These are phyloP conservation scores for Hyalella azteca DNA, from an alignment of 2,888 invertebrate genomes.

Conservation along the genomic window DNA sequence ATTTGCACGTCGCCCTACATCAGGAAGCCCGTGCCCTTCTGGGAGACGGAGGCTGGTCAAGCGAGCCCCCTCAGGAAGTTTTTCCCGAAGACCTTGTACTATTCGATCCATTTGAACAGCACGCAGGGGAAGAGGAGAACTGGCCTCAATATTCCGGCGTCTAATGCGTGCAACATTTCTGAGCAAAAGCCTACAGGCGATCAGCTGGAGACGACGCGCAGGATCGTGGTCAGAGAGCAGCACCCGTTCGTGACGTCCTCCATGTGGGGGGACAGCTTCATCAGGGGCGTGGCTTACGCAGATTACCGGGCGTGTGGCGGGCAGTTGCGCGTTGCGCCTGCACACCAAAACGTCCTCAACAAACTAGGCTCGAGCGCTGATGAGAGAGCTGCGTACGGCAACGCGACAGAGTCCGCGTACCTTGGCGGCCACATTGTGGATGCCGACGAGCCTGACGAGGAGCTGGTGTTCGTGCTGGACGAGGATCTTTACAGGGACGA, in stretches of 20 bases:
- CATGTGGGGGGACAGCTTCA: slow-evolving; percentile 70
- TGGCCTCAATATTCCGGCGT: background rate
- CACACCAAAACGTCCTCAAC: background rate
- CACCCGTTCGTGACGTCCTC: background rate
- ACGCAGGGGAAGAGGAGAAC: background rate
- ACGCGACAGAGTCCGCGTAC: background rate
- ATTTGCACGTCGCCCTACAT: slow-evolving; percentile 87
- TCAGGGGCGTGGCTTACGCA: slow-evolving; percentile 75
- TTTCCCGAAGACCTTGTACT: slow-evolving; percentile 76
- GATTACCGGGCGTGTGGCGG: slow-evolving; percentile 88
- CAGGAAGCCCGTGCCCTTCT: slow-evolving; percentile 81
- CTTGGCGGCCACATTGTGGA: background rate
- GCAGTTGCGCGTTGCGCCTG: slow-evolving; percentile 62
- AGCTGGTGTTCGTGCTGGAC: background rate
- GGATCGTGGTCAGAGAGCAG: slow-evolving; percentile 42
- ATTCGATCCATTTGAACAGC: slow-evolving; percentile 66
- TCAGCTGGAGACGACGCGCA: background rate
- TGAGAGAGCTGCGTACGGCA: background rate
- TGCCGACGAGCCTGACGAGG: background rate
- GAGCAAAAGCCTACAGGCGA: background rate
- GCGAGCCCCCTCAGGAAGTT: slow-evolving; percentile 75
- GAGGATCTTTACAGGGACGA: background rate
- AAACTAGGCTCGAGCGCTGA: background rate
- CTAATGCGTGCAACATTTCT: no score
- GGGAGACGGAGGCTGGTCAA: slow-evolving; percentile 83